Evolutionary conservation across 2,888 invertebrate species (phyloP).

Genomic region (Fragum sueziense): DNA sequence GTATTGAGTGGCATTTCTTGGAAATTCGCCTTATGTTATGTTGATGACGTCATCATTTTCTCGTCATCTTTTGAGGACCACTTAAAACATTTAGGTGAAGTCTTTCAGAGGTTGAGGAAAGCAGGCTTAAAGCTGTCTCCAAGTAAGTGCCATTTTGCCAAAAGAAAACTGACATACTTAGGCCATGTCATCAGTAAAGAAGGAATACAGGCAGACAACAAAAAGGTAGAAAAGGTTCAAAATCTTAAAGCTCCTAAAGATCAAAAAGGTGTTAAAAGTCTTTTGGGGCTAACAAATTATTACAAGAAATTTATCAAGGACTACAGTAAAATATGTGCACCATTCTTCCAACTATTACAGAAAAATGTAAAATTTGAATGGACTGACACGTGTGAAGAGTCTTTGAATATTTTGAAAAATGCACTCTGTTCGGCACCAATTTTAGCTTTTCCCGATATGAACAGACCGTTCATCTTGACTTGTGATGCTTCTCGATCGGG

Average conservation of each 20-base stretch:
- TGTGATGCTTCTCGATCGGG: conserved; percentile 52
- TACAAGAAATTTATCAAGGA: conserved; percentile 49
- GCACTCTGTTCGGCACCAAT: too few relatives aligned
- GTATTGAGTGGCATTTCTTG: conserved; percentile 52
- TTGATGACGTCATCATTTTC: conserved; percentile 60
- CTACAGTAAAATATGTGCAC: conserved; percentile 51
- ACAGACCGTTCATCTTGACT: conserved; percentile 55
- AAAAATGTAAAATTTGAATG: conserved; percentile 33
- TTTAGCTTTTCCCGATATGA: too few relatives aligned
- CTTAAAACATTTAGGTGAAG: conserved; percentile 45
- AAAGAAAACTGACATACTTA: conserved; percentile 54
- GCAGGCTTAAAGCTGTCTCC: conserved; percentile 56
- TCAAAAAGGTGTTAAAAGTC: conserved; percentile 51
- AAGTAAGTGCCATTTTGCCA: too few relatives aligned
- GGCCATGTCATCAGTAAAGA: conserved; percentile 53
- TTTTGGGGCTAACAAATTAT: conserved; percentile 61
- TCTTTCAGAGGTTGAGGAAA: conserved; percentile 50
- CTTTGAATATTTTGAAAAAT: too few relatives aligned
- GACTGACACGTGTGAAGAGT: too few relatives aligned
- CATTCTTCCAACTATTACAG: conserved; percentile 42
- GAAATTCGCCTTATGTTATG: conserved; percentile 48
- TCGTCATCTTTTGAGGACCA: conserved; percentile 45
- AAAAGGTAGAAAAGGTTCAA: conserved; percentile 39
- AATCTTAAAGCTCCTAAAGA: conserved; percentile 47
- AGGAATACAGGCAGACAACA: conserved; percentile 50